Conservation (phyloP, 2,113 vertebrate genomes). For the Puffinus mauretanicus region DNA sequence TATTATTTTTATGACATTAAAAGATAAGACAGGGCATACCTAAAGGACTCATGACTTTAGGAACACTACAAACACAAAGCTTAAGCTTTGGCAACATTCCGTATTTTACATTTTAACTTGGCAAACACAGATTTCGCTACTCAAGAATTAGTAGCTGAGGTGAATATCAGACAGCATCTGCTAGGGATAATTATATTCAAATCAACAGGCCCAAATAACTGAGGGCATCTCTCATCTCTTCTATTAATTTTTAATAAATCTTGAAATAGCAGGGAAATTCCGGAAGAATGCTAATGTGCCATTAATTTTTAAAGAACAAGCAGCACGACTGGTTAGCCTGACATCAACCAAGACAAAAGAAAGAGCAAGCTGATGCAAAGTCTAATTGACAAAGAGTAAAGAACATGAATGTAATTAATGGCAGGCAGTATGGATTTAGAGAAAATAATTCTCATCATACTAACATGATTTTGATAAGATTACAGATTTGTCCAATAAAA, state of each 20-base stretch:
- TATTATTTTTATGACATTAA: conserved; percentile 13
- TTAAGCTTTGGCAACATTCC: background rate
- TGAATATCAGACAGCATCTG: conserved; percentile 18
- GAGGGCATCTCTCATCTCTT: background rate
- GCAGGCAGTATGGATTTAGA: background rate
- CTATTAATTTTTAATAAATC: conserved; percentile 42
- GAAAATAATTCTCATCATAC: background rate
- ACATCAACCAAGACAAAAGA: background rate
- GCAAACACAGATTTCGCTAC: conserved; percentile 4
- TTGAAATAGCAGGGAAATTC: conserved; percentile 52
- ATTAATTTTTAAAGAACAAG: conserved; percentile 27
- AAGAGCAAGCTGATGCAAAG: background rate
- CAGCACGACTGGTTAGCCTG: background rate
- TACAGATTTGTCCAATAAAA: background rate
- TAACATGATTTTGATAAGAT: background rate
- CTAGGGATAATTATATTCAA: conserved; percentile 28
- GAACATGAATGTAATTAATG: background rate
- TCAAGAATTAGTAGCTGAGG: background rate
- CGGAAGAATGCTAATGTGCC: background rate
- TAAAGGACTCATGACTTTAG: background rate
- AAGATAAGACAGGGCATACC: background rate
- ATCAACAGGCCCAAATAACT: conserved; percentile 26
- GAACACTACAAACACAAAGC: background rate
- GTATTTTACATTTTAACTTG: conserved; percentile 10
- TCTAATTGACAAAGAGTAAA: background rate